Evolutionary conservation across 2,888 invertebrate genomes (phyloP), one percentile per base, ranked within the genome.

Genomic region (Norana najaformis): DNA sequence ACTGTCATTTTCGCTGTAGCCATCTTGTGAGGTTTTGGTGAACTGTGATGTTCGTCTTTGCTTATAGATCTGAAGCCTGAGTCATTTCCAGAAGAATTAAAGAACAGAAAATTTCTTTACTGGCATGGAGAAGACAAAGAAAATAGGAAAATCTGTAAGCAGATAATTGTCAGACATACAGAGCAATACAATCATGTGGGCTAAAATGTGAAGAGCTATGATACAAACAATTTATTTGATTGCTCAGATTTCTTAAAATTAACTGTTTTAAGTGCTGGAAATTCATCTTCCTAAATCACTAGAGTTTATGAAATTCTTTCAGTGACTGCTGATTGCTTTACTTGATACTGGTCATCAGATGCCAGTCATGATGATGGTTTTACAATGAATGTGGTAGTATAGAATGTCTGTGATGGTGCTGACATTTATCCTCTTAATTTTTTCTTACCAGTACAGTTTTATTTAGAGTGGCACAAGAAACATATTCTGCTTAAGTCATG

Each of bases 61-160:
- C 13, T 92, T 92, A 20, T 91, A 94, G 94, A 94, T 92, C 53
- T 93, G 47, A 96, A 95, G 90, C 97, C 97, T 93, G 95, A 95
- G 3, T 96, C 96, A 89, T 95, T 98, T 0, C 96, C 96, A 89
- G 95, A 96, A 94, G 97, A 97, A 47, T 96, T 97, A 92, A 95
- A 98, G 34, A 96, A 96, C 35, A 41, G 89, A 53, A 85, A 90
- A 14, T 96, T 96, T 8, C 96, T 97, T 90, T 98, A 97, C 94
- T 96, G 96, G 0, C 96, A 96, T 93, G 97, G 97, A 47, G 96
- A 96, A 93, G 98, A 98, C 94, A 95, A 96, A 88, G 97, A 98
- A 95, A 97, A 97, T n/a, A 91, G 93, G 89, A 92, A 92, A 91
- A 93, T 94, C 83, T 93, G 94, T 94, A 92, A 93, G 93, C 92